These are phyloP conservation scores for Oscheius sp. DNA, from an alignment of 1,140 invertebrate species.

Conservation along the genomic window DNA sequence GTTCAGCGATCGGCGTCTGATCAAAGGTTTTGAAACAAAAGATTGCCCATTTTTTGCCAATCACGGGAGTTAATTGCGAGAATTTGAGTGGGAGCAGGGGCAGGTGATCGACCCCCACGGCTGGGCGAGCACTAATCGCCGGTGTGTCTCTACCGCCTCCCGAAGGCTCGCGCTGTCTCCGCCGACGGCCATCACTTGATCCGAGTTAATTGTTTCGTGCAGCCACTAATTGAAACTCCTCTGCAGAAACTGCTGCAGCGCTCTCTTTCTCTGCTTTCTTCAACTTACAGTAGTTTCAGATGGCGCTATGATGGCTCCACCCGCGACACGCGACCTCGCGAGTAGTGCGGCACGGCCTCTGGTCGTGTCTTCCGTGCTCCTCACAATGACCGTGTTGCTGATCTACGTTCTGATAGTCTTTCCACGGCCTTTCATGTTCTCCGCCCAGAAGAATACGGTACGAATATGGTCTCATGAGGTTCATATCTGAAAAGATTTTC, in stretches of 20 bases:
- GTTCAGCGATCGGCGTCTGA: no score
- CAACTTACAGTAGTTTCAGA: neutral
- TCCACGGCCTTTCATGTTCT: neutral
- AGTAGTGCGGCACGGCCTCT: neutral
- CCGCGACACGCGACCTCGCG: neutral
- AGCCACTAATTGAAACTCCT: neutral
- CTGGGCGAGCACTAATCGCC: no score
- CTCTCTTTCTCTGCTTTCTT: neutral
- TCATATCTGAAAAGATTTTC: no score
- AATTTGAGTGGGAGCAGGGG: no score
- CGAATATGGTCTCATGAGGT: no score
- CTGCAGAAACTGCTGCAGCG: neutral
- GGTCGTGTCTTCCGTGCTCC: neutral
- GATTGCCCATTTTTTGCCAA: no score
- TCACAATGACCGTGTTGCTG: neutral
- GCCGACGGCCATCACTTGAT: neutral
- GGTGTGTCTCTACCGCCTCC: no score
- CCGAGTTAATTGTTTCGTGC: neutral
- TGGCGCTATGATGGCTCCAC: conserved; percentile 4
- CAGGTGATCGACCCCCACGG: no score
- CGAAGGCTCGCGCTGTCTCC: no score
- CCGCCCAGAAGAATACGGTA: neutral
- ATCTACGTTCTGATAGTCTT: neutral
- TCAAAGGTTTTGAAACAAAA: no score
- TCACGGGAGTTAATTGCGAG: no score